Evolutionary conservation across 2,113 vertebrate genomes (phyloP).

Genomic region (Delphinapterus leucas): DNA sequence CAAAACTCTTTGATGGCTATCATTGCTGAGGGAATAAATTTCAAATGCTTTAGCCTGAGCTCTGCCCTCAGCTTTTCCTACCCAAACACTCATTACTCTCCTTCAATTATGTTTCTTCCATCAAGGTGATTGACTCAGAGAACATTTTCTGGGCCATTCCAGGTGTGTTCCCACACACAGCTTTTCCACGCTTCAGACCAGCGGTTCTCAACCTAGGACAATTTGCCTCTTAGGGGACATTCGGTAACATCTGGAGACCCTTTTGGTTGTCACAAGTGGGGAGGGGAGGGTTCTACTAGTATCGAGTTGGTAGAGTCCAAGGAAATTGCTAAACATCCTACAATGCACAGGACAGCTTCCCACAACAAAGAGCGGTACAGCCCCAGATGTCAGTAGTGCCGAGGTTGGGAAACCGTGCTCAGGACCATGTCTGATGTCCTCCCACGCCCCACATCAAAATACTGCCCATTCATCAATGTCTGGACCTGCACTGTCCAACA

Average conservation of each 20-base stretch:
- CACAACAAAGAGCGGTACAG: background rate
- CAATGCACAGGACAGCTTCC: background rate
- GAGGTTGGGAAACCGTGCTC: background rate
- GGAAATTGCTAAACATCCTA: background rate
- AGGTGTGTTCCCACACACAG: background rate
- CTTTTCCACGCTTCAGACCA: background rate
- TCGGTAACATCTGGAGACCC: background rate
- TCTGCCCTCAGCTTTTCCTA: background rate
- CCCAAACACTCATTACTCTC: background rate
- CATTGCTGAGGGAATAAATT: background rate
- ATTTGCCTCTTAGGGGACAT: background rate
- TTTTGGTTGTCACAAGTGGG: background rate
- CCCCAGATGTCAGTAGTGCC: background rate
- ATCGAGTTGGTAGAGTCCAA: background rate
- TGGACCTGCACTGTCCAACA: background rate
- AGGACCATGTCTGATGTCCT: background rate
- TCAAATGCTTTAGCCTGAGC: slow-evolving; percentile 32
- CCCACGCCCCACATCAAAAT: background rate
- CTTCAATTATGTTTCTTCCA: background rate
- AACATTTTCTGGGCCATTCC: background rate
- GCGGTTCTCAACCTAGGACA: background rate
- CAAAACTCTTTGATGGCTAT: slow-evolving; percentile 57
- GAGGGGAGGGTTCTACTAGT: background rate
- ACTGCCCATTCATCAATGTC: no score
- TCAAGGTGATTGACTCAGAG: background rate